Evolutionary conservation across 2,113 vertebrate species (phyloP).

Genomic region (Brachyhypopomus gauderio): DNA sequence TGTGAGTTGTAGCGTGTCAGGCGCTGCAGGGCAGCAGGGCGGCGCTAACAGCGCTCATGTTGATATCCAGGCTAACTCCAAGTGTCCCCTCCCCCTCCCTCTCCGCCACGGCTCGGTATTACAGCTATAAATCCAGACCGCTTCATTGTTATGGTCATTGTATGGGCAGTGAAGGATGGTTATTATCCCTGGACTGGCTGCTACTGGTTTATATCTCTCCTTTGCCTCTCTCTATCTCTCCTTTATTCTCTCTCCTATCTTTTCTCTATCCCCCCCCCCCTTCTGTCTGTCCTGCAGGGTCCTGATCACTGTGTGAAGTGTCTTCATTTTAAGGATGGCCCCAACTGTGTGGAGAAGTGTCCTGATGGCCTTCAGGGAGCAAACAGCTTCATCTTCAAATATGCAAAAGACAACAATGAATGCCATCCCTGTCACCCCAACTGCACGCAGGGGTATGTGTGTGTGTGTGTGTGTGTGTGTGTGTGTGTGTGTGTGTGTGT

Average conservation of each 20-base stretch:
- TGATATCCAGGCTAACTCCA: constrained; percentile 51
- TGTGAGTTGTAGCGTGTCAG: constrained; percentile 57
- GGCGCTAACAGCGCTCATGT: constrained; percentile 53
- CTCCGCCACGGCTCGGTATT: constrained; percentile 65
- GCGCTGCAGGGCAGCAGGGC: too few species aligned
- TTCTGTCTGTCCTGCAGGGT: constrained; percentile 74
- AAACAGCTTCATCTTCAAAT: constrained; percentile 98
- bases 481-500: constrained; percentile 20
- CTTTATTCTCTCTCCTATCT: constrained; percentile 37
- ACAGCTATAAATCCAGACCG: constrained; percentile 74
- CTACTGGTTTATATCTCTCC: constrained; percentile 68
- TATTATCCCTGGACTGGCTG: constrained; percentile 73
- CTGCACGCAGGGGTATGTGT: constrained; percentile 91
- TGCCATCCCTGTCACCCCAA: constrained; percentile 94
- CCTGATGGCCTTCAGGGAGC: constrained; percentile 94
- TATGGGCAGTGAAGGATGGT: constrained; percentile 77
- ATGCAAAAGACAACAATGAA: constrained; percentile 89
- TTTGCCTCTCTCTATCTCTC: neutral
- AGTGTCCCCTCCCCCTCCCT: constrained; percentile 50
- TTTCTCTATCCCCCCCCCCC: constrained; percentile 41
- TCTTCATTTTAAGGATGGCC: constrained; percentile 96
- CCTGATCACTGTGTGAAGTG: constrained; percentile 96
- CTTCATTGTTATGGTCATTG: constrained; percentile 79
- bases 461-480: constrained; percentile 22
- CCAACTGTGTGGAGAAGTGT: constrained; percentile 98